Conservation (phyloP, 2,113 vertebrate species). For the Hyaena hyaena region DNA sequence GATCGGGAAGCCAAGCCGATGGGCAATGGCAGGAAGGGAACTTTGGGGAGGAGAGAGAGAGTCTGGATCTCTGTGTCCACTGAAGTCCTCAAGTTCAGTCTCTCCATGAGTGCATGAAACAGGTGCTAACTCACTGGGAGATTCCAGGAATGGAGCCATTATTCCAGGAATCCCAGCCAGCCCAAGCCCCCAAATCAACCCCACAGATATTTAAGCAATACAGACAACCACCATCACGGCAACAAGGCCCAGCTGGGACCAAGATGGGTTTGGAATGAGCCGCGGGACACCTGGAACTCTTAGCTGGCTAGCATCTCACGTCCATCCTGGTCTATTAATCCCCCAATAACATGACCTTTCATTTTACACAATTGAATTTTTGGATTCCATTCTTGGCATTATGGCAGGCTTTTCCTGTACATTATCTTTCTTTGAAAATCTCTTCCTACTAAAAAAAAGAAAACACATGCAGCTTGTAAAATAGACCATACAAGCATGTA, state of each 20-base stretch:
- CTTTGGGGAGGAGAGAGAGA: not conserved
- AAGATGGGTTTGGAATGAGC: not conserved
- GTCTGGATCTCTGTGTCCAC: not conserved
- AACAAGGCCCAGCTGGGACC: not conserved
- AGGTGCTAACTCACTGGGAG: not conserved
- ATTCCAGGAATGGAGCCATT: not conserved
- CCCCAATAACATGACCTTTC: not conserved
- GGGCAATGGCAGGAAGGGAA: not conserved
- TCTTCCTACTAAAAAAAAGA: not conserved
- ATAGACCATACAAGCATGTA: not conserved
- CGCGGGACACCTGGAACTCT: not conserved
- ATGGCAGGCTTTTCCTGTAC: not conserved
- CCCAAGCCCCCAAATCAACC: not conserved
- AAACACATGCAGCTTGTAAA: not conserved
- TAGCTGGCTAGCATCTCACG: not conserved
- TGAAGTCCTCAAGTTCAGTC: not conserved
- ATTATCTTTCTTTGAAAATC: constrained; percentile 30
- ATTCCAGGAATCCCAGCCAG: not conserved
- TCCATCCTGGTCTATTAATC: not conserved
- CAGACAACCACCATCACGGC: not conserved
- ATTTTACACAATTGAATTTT: not conserved
- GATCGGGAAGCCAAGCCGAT: not conserved
- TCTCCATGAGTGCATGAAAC: not conserved
- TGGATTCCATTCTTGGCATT: not conserved
- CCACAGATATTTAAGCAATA: not conserved